Evolutionary conservation across 2,888 invertebrate genomes (phyloP), one percentile per base, ranked within the genome.

Genomic region (Napeogenes sylphis): DNA sequence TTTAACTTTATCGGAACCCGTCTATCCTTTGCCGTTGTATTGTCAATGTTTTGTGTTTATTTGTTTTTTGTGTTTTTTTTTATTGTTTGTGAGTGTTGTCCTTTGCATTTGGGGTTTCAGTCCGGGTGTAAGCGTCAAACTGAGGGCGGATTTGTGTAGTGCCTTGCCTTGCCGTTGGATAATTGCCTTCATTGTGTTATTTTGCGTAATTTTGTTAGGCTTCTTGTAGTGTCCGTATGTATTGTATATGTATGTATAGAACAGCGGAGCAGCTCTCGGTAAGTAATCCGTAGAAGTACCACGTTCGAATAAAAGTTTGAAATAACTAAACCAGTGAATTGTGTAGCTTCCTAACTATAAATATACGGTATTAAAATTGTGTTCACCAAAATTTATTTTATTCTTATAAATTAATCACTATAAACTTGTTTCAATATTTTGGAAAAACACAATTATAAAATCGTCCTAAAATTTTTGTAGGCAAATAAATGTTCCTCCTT

Each of bases 21-120:
- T 70, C 76, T 74, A 80, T 80, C 87, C 85, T 83, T 86, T 87
- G 86, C 86, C 83, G 85, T 86, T 89, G 88, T 90, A 85, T 84
- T 82, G 79, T 80, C 71, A 72, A 68, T 75, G 73, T 75, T 71
- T 69, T 70, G 81, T 80, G 78, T 86, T 83, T 81, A 78, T 71
- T 72, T 72, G 73, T 75, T 78, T 75, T 75, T 77, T 75, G 69
- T 77, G 65, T 76, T 73, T 71, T 71, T 71, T 75, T 65, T 74
- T 70, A 75, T 75, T 75, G 79, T 80, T 80, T 86, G 85, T 89
- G 84, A 79, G 83, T 86, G 87, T 86, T 76, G 82, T 81, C 87
- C 81, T 76, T 70, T 83, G 80, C 81, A 71, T 78, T 77, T 82
- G 81, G 78, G 78, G 84, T 76, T 80, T 79, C 79, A 83, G 81